These are phyloP conservation scores for Exephanes ischioxanthus DNA, from an alignment of 2,888 invertebrate species.

Conservation along the genomic window DNA sequence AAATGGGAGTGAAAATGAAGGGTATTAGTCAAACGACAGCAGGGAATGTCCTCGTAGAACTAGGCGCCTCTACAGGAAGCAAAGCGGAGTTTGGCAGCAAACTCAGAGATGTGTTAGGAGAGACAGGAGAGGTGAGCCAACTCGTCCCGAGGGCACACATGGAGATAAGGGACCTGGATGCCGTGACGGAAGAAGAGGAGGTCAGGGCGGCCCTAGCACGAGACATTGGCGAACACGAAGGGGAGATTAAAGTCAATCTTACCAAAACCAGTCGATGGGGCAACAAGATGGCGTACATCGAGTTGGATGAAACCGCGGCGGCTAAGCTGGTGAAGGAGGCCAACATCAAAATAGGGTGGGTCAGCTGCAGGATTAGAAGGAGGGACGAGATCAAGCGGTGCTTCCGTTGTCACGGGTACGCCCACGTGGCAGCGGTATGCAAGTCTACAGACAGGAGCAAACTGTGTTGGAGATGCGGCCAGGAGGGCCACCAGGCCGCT, in stretches of 20 bases:
- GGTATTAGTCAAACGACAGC: slow-evolving; percentile 5
- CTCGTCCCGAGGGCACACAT: background rate
- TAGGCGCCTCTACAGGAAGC: background rate
- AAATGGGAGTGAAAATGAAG: slow-evolving; percentile 7
- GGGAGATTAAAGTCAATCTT: background rate
- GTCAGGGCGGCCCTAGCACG: background rate
- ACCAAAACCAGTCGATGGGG: background rate
- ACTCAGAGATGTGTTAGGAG: background rate
- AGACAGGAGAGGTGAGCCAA: slow-evolving; percentile 6
- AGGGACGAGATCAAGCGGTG: slow-evolving; percentile 2
- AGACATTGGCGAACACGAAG: background rate
- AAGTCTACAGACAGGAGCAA: background rate
- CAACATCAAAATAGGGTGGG: slow-evolving; percentile 26
- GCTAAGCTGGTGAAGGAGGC: background rate
- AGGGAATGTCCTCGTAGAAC: slow-evolving; percentile 27
- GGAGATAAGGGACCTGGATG: slow-evolving; percentile 11
- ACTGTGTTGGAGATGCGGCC: background rate
- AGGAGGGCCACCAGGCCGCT: slow-evolving; percentile 46
- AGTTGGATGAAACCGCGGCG: slow-evolving; percentile 6
- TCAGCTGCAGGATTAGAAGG: slow-evolving; percentile 10
- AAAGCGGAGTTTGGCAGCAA: background rate
- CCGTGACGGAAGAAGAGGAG: background rate
- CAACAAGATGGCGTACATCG: background rate
- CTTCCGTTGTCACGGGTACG: background rate
- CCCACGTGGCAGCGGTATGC: background rate